phyloP scores from a whole-genome alignment of 30 jellyfish, hydroid and myxozoan species.

The Aurelia aurita region DNA sequence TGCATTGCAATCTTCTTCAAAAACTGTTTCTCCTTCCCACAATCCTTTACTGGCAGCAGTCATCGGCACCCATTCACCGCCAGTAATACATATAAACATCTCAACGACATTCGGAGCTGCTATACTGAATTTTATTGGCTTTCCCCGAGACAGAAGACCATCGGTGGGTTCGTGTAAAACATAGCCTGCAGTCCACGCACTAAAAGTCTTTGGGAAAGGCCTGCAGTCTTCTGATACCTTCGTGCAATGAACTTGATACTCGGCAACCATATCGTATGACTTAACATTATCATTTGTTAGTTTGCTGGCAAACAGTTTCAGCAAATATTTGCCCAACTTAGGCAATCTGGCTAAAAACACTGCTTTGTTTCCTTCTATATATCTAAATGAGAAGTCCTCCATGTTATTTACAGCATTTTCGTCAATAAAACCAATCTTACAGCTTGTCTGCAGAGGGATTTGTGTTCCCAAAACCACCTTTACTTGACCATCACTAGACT shows the following conservation, averaged over 20 bases:
- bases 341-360: conserved; percentile 63
- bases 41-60: conserved; percentile 22
- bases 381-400: conserved; percentile 45
- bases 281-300: conserved; percentile 23
- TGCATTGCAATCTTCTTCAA: conserved; percentile 22
- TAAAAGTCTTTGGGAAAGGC: conserved; percentile 72
- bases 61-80: conserved; percentile 69
- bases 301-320: conserved; percentile 66
- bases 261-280: conserved; percentile 42
- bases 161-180: conserved; percentile 60
- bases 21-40: conserved; percentile 79
- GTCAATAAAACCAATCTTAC: not conserved
- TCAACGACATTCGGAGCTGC: conserved; percentile 61
- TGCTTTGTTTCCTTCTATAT: conserved; percentile 35
- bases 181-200: conserved; percentile 71
- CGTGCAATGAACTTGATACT: conserved; percentile 17
- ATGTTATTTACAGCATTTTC: conserved; percentile 6
- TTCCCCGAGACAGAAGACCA: conserved; percentile 45
- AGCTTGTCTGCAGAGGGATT: conserved; percentile 12
- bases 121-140: conserved; percentile 33
- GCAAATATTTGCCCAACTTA: conserved; percentile 39
- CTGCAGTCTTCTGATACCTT: not conserved
- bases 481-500: conserved; percentile 33
- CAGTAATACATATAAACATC: conserved; percentile 67
- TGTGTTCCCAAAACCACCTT: conserved; percentile 37